These are phyloP conservation scores for Rhynchophorus ferrugineus DNA, from an alignment of 1,140 invertebrate species.

Conservation along the genomic window DNA sequence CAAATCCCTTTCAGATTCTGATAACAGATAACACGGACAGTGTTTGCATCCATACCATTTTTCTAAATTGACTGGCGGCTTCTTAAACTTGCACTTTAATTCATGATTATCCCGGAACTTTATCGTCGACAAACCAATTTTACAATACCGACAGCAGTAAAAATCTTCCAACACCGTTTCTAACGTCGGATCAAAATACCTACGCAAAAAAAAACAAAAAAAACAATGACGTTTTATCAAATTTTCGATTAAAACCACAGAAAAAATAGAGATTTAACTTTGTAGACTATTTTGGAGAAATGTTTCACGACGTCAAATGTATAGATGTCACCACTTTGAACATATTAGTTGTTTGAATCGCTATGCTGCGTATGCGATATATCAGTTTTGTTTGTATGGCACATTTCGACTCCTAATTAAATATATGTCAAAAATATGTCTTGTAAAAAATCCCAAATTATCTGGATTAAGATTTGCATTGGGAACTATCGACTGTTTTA, in stretches of 20 bases:
- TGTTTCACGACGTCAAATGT: no score
- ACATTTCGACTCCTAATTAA: no score
- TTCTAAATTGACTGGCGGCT: neutral
- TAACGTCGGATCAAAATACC: constrained; percentile 11
- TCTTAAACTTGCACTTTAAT: constrained; percentile 9
- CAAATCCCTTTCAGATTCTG: neutral
- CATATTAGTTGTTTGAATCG: neutral
- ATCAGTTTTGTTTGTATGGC: no score
- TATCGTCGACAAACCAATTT: constrained; percentile 1
- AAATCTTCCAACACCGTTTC: neutral
- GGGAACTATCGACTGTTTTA: no score
- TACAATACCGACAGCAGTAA: constrained; percentile 13
- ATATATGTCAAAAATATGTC: no score
- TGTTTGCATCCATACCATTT: neutral
- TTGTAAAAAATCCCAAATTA: no score
- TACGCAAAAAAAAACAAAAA: neutral
- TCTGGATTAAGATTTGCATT: no score
- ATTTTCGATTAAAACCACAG: neutral
- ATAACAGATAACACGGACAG: neutral
- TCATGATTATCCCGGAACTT: constrained; percentile 9
- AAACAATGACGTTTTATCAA: neutral
- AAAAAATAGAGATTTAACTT: no score
- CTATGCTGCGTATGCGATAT: neutral
- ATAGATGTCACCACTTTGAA: no score
- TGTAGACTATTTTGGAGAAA: no score